Evolutionary conservation across 2,113 vertebrate species (phyloP), one percentile per base, ranked within the genome.

Genomic region (Pipa parva): DNA sequence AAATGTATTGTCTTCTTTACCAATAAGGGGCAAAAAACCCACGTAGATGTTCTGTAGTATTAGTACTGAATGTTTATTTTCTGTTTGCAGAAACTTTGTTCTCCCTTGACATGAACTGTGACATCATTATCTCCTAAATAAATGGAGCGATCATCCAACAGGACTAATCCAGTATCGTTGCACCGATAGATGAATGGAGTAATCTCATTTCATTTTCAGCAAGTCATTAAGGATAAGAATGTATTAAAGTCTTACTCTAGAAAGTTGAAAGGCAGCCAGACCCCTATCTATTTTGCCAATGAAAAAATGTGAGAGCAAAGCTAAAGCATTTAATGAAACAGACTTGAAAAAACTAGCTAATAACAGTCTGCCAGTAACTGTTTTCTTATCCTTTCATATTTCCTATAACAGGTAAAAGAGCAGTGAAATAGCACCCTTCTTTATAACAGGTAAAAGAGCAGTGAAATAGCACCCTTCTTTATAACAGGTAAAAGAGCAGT

Each of bases 161-260:
- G 54, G 45, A 5, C 29, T 51, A 50, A 68, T 59, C 55, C 29
- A 1, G 9, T 59, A n/a, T 51, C 33, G 12, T n/a, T 39, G 59
- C 64, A 51, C 27, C 9, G 29, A 51, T 18, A 26, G n/a, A 58
- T 17, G n/a, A 33, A 63, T 31, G 10, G 22, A 33, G 54, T 48
- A 25, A 65, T 56, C 37, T 65, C 52, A 48, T 65, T 57, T 65
- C 12, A 66, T 66, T 66, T 58, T 48, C 64, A 50, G 55, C 29
- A 50, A 51, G 42, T 59, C 64, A 67, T 59, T 67, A 59, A 20
- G 21, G 28, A 66, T 36, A 45, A 68, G 28, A 50, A 39, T 33
- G 28, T 50, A 59, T 58, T 67, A 33, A 57, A 28, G 9, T 59
- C 59, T 68, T 36, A 50, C 29, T 12, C 22, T 49, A 21, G 54